These are phyloP conservation scores for Dicranocentrus wangi DNA, from an alignment of 2,888 invertebrate species.

Conservation along the genomic window DNA sequence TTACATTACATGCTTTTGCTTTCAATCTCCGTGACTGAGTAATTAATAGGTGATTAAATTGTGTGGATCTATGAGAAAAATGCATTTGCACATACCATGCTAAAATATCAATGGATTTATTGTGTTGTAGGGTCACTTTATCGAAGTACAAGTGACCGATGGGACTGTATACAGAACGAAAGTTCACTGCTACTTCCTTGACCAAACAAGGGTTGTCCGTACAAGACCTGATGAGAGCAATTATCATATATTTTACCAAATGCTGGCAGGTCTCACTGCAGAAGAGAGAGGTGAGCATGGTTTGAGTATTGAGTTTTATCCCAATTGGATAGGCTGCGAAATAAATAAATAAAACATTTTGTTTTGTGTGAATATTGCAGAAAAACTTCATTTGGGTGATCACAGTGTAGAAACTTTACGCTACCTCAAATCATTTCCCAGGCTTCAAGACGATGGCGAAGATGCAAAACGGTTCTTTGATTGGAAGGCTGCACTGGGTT, in stretches of 20 bases:
- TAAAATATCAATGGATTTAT: too few species aligned
- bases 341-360: background rate
- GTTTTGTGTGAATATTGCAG: conserved; percentile 74
- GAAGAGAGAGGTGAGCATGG: conserved; percentile 82
- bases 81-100: too few species aligned
- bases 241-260: conserved; percentile 97
- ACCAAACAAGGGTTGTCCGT: conserved; percentile 92
- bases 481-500: conserved; percentile 91
- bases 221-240: conserved; percentile 92
- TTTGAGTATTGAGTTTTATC: background rate
- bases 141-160: conserved; percentile 96
- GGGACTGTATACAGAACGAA: conserved; percentile 95
- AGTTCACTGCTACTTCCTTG: conserved; percentile 96
- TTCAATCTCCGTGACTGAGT: too few species aligned
- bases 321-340: too few species aligned
- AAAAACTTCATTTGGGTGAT: conserved; percentile 90
- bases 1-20: background rate
- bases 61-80: too few species aligned
- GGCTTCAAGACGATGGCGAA: conserved; percentile 83
- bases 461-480: conserved; percentile 87
- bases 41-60: too few species aligned
- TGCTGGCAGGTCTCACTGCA: conserved; percentile 89
- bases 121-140: conserved; percentile 87
- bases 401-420: conserved; percentile 87
- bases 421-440: conserved; percentile 85